phyloP scores from a whole-genome alignment of 2,113 vertebrate species.

The Acanthochromis polyacanthus region DNA sequence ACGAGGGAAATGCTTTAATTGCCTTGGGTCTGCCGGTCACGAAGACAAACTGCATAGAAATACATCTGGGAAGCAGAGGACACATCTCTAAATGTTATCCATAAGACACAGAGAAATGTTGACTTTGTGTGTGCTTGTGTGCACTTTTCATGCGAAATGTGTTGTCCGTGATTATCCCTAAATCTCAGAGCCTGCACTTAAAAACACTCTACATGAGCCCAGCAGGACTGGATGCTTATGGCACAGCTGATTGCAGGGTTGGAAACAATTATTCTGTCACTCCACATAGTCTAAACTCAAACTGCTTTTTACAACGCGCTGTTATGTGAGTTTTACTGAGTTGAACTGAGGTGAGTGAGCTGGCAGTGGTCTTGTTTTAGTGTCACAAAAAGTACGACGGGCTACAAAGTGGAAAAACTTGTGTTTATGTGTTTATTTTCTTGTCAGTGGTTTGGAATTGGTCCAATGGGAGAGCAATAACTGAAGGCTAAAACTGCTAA shows the following conservation, averaged over 20 bases:
- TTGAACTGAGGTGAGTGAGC: background rate
- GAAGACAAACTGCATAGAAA: constrained; percentile 25
- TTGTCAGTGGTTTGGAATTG: no score
- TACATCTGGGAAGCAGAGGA: constrained; percentile 17
- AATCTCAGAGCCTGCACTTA: constrained; percentile 31
- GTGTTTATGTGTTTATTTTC: no score
- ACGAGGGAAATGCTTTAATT: constrained; percentile 25
- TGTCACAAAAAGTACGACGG: no score
- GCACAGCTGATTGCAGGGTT: constrained; percentile 9
- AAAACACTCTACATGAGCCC: constrained; percentile 21
- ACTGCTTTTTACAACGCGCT: constrained; percentile 4
- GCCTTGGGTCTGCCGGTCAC: background rate
- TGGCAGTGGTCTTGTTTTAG: no score
- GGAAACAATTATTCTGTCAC: background rate
- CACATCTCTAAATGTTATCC: constrained; percentile 21
- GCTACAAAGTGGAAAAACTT: no score
- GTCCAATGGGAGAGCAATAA: background rate
- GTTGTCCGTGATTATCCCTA: background rate
- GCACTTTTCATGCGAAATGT: background rate
- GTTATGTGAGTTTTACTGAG: constrained; percentile 13
- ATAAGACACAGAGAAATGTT: background rate
- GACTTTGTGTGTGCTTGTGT: no score
- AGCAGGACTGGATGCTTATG: constrained; percentile 18
- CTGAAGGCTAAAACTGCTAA: background rate
- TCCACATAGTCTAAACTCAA: constrained; percentile 4